Evolutionary conservation across 2,888 invertebrate genomes (phyloP).

Genomic region (Macaria notata): DNA sequence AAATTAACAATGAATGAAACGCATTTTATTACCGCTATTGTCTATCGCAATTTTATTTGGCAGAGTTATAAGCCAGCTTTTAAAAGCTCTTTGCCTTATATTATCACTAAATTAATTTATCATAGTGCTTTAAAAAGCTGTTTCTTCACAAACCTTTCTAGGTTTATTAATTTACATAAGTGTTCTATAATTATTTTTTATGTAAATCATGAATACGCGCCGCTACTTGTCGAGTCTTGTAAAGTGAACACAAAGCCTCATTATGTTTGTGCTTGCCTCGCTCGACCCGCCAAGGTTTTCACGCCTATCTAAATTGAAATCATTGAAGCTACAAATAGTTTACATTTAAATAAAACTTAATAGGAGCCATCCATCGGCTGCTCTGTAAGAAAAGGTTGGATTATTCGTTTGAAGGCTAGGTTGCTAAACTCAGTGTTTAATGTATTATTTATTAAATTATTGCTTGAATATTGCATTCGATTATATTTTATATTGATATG

Average conservation of each 20-base stretch:
- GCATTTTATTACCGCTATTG: no score
- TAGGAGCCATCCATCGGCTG: constrained; percentile 19
- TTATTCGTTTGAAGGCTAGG: constrained; percentile 35
- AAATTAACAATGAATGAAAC: no score
- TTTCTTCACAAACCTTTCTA: no score
- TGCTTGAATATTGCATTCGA: background rate
- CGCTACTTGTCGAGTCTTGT: constrained; percentile 1
- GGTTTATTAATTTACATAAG: no score
- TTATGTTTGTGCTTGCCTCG: constrained; percentile 19
- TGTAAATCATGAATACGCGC: background rate
- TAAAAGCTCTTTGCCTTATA: no score
- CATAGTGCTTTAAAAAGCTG: no score
- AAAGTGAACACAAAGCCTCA: constrained; percentile 12
- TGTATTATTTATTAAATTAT: constrained; percentile 11
- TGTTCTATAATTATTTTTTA: background rate
- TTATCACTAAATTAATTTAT: no score
- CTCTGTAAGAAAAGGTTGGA: constrained; percentile 29
- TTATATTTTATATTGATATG: no score
- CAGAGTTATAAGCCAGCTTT: no score
- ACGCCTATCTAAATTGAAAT: constrained; percentile 32
- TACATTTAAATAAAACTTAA: constrained; percentile 30
- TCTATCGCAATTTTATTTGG: no score
- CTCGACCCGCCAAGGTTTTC: constrained; percentile 30
- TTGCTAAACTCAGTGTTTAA: constrained; percentile 30
- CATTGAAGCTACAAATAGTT: constrained; percentile 28